Percentiles rank a stretch among this genome's conserved stretches.
Evolutionary conservation across 2,113 vertebrate genomes (phyloP).

Genomic region (Struthidea cinerea): DNA sequence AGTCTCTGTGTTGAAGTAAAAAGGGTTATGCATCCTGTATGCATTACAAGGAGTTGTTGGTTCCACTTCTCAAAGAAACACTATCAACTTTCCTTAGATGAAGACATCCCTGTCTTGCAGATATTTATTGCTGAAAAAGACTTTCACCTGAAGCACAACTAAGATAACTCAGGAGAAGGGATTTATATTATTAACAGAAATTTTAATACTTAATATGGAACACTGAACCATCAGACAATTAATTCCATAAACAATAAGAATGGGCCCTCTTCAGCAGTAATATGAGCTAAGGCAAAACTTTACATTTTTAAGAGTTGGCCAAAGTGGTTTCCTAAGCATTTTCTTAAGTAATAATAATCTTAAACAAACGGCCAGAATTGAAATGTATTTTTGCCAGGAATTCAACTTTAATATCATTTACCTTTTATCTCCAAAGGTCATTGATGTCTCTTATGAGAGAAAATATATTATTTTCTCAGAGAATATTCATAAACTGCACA

Average conservation of each 20-base stretch:
- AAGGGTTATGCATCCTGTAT: not conserved
- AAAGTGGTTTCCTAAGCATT: not conserved
- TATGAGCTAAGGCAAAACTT: conserved; percentile 13
- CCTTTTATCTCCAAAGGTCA: conserved; percentile 30
- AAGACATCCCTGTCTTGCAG: not conserved
- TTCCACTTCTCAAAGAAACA: not conserved
- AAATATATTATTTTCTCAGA: not conserved
- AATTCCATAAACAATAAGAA: conserved; percentile 60
- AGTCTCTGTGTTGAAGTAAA: not conserved
- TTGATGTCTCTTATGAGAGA: not conserved
- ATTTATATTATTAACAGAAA: not conserved
- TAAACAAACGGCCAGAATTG: not conserved
- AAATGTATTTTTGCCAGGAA: not conserved
- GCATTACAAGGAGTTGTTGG: not conserved
- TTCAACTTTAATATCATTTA: conserved; percentile 22
- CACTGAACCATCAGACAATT: conserved; percentile 26
- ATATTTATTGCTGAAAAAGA: not conserved
- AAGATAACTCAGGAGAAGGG: not conserved
- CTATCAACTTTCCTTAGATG: not conserved
- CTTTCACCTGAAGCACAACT: not conserved
- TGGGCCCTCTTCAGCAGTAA: not conserved
- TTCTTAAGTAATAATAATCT: conserved; percentile 7
- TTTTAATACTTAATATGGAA: conserved; percentile 23
- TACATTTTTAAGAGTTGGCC: conserved; percentile 12
- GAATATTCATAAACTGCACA: not conserved